Percentiles rank a stretch among this genome's conserved stretches.
Conservation (phyloP, 2,888 invertebrate genomes). For the Rhagonycha lutea region DNA sequence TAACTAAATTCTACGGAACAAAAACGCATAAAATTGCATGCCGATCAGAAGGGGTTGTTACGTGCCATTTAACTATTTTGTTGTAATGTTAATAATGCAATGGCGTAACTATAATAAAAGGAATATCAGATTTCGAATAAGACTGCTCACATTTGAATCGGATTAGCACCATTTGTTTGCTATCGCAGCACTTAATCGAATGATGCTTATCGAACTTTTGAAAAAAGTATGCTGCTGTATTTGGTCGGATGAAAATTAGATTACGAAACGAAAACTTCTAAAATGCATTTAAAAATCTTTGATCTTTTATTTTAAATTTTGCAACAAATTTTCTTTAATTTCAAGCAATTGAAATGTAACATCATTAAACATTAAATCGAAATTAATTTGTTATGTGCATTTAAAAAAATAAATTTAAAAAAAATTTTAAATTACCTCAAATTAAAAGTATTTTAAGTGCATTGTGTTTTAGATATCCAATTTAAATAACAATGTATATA, state of each 20-base stretch:
- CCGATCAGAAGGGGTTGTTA: conserved; percentile 5
- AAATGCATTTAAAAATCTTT: neutral
- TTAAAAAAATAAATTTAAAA: neutral
- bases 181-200: conserved; percentile 46
- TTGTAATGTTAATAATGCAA: conserved; percentile 38
- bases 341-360: neutral
- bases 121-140: conserved; percentile 43
- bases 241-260: neutral
- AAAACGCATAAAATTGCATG: neutral
- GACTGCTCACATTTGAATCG: conserved; percentile 41
- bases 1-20: neutral
- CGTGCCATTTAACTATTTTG: conserved; percentile 8
- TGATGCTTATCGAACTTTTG: conserved; percentile 24
- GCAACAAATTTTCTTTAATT: neutral
- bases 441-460: neutral
- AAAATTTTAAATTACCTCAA: neutral
- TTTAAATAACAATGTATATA: neutral
- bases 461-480: neutral
- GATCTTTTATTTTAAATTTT: neutral
- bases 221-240: neutral
- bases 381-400: neutral
- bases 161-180: conserved; percentile 43
- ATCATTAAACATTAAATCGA: neutral
- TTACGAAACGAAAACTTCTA: neutral
- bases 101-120: conserved; percentile 42